Evolutionary conservation across 2,888 invertebrate genomes (phyloP), one percentile per base, ranked within the genome.

Genomic region (Ochropacha duplaris): DNA sequence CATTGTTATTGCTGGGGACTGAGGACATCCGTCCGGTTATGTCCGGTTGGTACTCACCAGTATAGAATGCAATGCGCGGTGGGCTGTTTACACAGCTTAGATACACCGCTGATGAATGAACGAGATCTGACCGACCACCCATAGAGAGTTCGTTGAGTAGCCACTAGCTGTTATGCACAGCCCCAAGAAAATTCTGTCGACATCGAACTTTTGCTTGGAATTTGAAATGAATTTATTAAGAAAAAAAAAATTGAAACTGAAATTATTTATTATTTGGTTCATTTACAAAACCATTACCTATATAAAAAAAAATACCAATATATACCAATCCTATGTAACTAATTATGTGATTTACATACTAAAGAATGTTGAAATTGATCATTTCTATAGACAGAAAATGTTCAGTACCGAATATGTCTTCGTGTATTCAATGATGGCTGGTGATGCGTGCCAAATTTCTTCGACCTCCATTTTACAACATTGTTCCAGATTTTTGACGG

Each of bases 401-500:
- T 31, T 14, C 34, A 34, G 31, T 34, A n/a, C n/a, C n/a, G n/a
- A n/a, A 52, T 52, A 22, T 49, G 59, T 72, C 67, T 76, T 69
- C 64, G 67, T 66, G 69, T 76, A 65, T 67, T 76, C 78, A 75
- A 74, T 75, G 81, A 67, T 68, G 58, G 66, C 50, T 71, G 60
- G 71, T 62, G 68, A 59, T 57, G 69, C 78, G 83, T 88, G 92
- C 92, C 91, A 91, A 90, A 88, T 90, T 87, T 88, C 83, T 84
- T 69, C 78, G 84, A 81, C 88, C 89, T 90, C 83, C 84, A 77
- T 78, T 82, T 79, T 81, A 83, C 75, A 82, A 80, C 79, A 80
- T 79, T 84, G 87, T 84, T 86, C 87, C 76, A 83, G 77, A 83
- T 88, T 82, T 84, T 84, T 87, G 86, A 86, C 83, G 87, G 88